Evolutionary conservation across 2,113 vertebrate genomes (phyloP).

Genomic region (Pelodiscus sinensis): DNA sequence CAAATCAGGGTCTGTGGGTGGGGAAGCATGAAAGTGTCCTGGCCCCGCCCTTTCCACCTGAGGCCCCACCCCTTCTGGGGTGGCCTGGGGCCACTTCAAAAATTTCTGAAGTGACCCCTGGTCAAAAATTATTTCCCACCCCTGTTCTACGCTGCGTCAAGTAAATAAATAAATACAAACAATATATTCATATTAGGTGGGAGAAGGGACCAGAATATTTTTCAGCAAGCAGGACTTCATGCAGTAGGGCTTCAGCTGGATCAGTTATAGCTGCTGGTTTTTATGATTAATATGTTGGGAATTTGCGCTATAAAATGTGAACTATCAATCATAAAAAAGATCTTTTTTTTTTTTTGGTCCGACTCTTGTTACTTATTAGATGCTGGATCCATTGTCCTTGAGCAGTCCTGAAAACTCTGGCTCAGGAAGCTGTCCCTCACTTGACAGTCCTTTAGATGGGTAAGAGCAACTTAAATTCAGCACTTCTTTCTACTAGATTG

Average conservation of each 20-base stretch:
- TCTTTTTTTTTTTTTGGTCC: not conserved
- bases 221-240: not conserved
- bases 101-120: too few relatives aligned
- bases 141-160: not conserved
- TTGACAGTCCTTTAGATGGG: conserved; percentile 98
- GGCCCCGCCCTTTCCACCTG: too few relatives aligned
- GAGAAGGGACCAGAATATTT: not conserved
- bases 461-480: conserved; percentile 70
- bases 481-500: conserved; percentile 10
- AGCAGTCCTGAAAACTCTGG: conserved; percentile 99
- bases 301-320: not conserved
- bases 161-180: not conserved
- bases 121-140: too few relatives aligned
- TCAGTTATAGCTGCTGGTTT: not conserved
- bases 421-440: conserved; percentile 97
- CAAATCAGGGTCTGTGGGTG: too few relatives aligned
- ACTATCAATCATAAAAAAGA: not conserved
- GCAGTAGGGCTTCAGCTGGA: not conserved
- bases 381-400: conserved; percentile 97
- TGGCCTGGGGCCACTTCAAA: too few relatives aligned
- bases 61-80: too few relatives aligned
- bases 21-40: too few relatives aligned
- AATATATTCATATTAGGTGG: not conserved
- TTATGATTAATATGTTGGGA: not conserved
- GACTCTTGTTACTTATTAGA: conserved; percentile 79